Evolutionary conservation across 2,888 invertebrate genomes (phyloP), one percentile per base, ranked within the genome.

Genomic region (Rhingia rostrata): DNA sequence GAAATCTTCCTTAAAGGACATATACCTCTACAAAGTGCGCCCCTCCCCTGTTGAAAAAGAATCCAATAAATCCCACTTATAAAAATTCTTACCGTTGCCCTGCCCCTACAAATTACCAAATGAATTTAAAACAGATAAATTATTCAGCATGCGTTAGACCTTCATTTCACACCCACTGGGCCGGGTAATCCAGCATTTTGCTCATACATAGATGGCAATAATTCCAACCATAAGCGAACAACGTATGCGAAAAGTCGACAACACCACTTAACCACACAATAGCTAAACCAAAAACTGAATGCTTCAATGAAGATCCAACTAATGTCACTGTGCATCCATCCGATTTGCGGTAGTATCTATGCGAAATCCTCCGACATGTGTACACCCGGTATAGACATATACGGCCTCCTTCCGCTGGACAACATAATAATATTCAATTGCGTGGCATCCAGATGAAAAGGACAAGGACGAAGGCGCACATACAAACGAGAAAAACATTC

Each of bases 211-310:
- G 45, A 79, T 64, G 64, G 30, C 64, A 60, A 66, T 79, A 70
- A 79, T 80, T 70, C 66, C 43, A 39, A 80, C 56, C 10, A 56
- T 66, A 66, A 33, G 10, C 30, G 39, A 56, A 41, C 64, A 33
- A 58, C 51, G 37, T 63, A 84, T 84, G 77, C 72, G 81, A 77
- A 72, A 77, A 77, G 81, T 85, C 85, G 81, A 77, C 70, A 81
- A 81, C 72, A 85, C 66, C 64, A 84, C 80, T 66, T 61, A 58
- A 80, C 80, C 74, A 54, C 80, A 75, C 80, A 75, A 64, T 63
- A 58, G 35, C 67, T 63, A 51, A 74, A 67, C 73, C 49, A 10
- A 10, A 54, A 66, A 45, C 61, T 45, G 63, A 63, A 79, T 47
- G 70, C 53, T 67, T 30, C 53, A 73, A 73, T 74, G 64, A 64